Base-by-base conservation (phyloP, 2,888 invertebrate genomes). In the Plagodis pulveraria region DNA sequence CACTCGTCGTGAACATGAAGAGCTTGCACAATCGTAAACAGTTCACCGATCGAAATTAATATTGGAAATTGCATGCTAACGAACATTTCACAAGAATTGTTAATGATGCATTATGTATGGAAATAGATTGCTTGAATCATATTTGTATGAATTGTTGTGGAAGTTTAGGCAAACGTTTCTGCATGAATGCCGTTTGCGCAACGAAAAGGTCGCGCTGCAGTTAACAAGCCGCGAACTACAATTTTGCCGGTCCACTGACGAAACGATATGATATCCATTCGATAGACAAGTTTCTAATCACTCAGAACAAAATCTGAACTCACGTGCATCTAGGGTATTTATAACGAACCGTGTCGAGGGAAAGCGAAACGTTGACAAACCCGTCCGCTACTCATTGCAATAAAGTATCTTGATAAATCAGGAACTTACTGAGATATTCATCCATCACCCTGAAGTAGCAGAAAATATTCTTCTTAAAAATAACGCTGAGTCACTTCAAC, bases 111-210 rank as follows among this genome's bases (percentile, higher is more conserved):
- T 73, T 68, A 73, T 72, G 61, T 51, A 74, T 74, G 57, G 54
- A 57, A 53, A 22, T 10, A 11, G 54, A 70, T 75, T 72, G 64
- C 67, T 62, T 49, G 49, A 69, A 67, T 67, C 50, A 50, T 52
- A 55, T 63, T 53, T 50, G 52, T 50, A 44, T 50, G 22, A 52
- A 61, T 58, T 52, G 64, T 55, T 63, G 56, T 73, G 70, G 71
- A 76, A 64, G 72, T 82, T 86, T 83, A 80, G 77, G 81, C 77
- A 78, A 83, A 80, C 70, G 67, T 75, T 87, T 87, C 81, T 83
- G 84, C 84, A 74, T 81, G 85, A 86, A 80, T 77, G 82, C 70
- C 69, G 63, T 60, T 89, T 88, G 78, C 80, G 77, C 80, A 88
- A 88, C 76, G 52, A 53, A 76, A 79, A 87, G 85, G 83, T 87